Percentiles rank a stretch among this genome's conserved stretches.
These are phyloP conservation scores for Porites lutea DNA, from an alignment of 64 coral and sea anemone species.

Conservation along the genomic window DNA sequence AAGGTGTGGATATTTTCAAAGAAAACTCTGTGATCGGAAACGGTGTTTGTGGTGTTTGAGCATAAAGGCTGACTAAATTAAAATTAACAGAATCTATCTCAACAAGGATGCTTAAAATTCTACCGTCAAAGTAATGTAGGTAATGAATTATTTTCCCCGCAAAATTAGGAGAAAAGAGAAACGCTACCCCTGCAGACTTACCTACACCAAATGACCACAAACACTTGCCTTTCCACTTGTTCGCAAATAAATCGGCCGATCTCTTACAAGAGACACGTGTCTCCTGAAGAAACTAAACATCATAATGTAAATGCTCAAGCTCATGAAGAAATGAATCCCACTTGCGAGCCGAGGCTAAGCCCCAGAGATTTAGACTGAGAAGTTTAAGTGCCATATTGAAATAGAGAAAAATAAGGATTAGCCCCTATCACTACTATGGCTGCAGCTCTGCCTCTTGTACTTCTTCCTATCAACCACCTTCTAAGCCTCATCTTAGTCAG, in stretches of 20 bases:
- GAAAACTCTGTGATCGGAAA: not conserved
- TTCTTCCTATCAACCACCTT: too few species aligned
- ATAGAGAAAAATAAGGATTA: too few species aligned
- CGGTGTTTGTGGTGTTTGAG: not conserved
- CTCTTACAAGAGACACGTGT: not conserved
- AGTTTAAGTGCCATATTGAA: not conserved
- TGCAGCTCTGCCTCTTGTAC: too few species aligned
- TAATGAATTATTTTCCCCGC: not conserved
- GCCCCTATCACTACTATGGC: rapidly evolving
- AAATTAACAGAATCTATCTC: not conserved
- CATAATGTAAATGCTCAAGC: not conserved
- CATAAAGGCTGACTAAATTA: not conserved
- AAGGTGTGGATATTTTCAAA: not conserved
- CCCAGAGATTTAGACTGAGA: not conserved
- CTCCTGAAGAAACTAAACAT: not conserved
- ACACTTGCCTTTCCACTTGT: not conserved
- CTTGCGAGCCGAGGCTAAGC: not conserved
- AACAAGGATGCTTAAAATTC: not conserved
- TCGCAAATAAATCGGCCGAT: not conserved
- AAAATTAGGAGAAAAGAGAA: not conserved
- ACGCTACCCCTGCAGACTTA: not conserved
- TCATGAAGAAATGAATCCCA: not conserved
- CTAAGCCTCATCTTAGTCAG: too few species aligned
- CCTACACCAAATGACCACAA: not conserved
- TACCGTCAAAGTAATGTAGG: not conserved